Conservation (phyloP, 2,113 vertebrate species). For the Hippoglossus stenolepis region DNA sequence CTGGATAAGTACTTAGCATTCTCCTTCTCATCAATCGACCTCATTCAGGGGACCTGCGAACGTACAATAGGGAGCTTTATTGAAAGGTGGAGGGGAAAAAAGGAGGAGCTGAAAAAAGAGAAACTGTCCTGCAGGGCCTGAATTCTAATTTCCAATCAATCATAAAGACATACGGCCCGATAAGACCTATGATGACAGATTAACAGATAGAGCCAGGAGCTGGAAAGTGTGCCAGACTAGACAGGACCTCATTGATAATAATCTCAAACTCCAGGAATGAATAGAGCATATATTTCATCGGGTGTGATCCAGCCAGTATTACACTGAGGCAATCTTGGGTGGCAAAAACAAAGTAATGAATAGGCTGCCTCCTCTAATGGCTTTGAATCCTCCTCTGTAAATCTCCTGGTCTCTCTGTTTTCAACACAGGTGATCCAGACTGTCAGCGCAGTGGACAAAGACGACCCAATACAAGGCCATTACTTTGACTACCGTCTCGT, state of each 20-base stretch:
- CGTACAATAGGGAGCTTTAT: conserved; percentile 63
- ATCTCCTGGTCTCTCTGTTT: conserved; percentile 61
- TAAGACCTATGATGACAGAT: conserved; percentile 78
- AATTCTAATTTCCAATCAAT: conserved; percentile 81
- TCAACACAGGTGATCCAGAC: conserved; percentile 93
- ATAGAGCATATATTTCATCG: conserved; percentile 75
- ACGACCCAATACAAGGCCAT: conserved; percentile 95
- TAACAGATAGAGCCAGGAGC: conserved; percentile 73
- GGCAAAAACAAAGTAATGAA: conserved; percentile 69
- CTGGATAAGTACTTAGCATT: conserved; percentile 77
- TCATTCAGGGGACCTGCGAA: conserved; percentile 63
- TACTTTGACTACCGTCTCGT: conserved; percentile 95
- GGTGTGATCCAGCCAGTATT: conserved; percentile 62
- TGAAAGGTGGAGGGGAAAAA: conserved; percentile 40
- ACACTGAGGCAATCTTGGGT: conserved; percentile 43
- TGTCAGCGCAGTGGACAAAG: conserved; percentile 94
- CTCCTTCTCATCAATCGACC: conserved; percentile 76
- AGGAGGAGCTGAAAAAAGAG: conserved; percentile 8
- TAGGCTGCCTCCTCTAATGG: conserved; percentile 51
- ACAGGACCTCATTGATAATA: conserved; percentile 77
- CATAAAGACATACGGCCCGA: conserved; percentile 77
- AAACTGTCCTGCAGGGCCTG: conserved; percentile 59
- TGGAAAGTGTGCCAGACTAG: conserved; percentile 71
- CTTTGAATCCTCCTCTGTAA: conserved; percentile 31
- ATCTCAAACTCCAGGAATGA: conserved; percentile 73